These are phyloP conservation scores for Diaprepes abbreviatus DNA, from an alignment of 2,888 invertebrate genomes.

Conservation along the genomic window DNA sequence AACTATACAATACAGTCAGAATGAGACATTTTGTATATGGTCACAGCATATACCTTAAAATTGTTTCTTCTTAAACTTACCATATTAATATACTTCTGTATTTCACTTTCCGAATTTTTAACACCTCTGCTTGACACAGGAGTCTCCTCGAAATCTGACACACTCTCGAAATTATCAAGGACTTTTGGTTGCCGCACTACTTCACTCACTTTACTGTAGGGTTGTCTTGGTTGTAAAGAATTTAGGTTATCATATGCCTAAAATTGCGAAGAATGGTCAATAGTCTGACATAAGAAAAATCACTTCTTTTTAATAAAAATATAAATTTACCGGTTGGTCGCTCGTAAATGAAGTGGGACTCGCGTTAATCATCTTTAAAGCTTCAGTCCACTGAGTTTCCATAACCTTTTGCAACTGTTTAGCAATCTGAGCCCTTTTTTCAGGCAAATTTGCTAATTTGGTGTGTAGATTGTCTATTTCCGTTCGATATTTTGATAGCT, in stretches of 20 bases:
- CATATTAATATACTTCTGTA: constrained; percentile 70
- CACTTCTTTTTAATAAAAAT: too few relatives aligned
- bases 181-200: constrained; percentile 12
- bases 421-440: constrained; percentile 67
- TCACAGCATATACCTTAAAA: too few relatives aligned
- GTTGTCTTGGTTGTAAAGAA: constrained; percentile 42
- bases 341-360: constrained; percentile 54
- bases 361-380: constrained; percentile 74
- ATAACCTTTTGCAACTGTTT: constrained; percentile 80
- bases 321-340: constrained; percentile 22
- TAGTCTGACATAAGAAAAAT: too few relatives aligned
- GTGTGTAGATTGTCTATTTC: constrained; percentile 77
- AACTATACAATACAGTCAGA: too few relatives aligned
- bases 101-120: constrained; percentile 66
- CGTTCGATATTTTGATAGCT: constrained; percentile 78
- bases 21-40: too few relatives aligned
- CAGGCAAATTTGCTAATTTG: constrained; percentile 69
- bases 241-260: neutral
- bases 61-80: constrained; percentile 58
- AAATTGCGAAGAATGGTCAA: neutral
- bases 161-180: constrained; percentile 36
- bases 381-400: constrained; percentile 87
- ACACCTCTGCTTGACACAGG: constrained; percentile 51
- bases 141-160: constrained; percentile 48
- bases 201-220: constrained; percentile 12